Percentiles rank a stretch among this genome's conserved stretches.
phyloP scores from a whole-genome alignment of 2,888 invertebrate species.

The Drosophila mimica region DNA sequence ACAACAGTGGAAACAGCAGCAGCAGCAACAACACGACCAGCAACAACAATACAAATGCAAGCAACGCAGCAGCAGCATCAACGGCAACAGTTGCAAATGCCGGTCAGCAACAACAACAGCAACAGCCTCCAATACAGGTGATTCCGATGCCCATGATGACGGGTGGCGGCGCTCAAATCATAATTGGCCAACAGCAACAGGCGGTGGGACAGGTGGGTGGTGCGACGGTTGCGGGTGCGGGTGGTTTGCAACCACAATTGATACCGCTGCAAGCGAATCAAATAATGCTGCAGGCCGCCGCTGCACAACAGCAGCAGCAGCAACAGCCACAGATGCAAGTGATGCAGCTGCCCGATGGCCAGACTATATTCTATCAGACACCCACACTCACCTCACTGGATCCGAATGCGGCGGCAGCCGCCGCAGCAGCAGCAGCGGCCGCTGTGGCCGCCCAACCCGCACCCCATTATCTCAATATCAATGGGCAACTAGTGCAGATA shows the following conservation, averaged over 20 bases:
- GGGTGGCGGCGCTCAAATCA: conserved; percentile 80
- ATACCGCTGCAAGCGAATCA: conserved; percentile 83
- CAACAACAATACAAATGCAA: conserved; percentile 10
- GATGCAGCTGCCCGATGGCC: conserved; percentile 96
- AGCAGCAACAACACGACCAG: conserved; percentile 7
- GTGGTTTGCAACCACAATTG: conserved; percentile 73
- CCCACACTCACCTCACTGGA: conserved; percentile 69
- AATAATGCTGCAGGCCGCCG: conserved; percentile 82
- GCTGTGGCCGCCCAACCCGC: conserved; percentile 79
- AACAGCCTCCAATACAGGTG: conserved; percentile 75
- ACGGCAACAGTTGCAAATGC: conserved; percentile 6
- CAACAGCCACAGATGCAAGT: conserved; percentile 88
- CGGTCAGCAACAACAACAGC: conserved; percentile 31
- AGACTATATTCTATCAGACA: conserved; percentile 93
- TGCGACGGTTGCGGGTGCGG: conserved; percentile 45
- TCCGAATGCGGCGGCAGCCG: conserved; percentile 47
- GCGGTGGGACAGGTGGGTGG: conserved; percentile 67
- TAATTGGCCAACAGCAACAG: conserved; percentile 81
- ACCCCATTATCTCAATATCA: conserved; percentile 87
- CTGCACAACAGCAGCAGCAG: conserved; percentile 38
- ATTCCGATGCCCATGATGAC: conserved; percentile 82
- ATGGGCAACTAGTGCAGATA: conserved; percentile 85
- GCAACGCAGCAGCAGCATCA: conserved; percentile 1
- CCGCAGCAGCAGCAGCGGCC: conserved; percentile 49
- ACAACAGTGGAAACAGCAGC: conserved; percentile 40